Evolutionary conservation across 2,113 vertebrate species (phyloP), one percentile per base, ranked within the genome.

Genomic region (Phalacrocorax carbo): DNA sequence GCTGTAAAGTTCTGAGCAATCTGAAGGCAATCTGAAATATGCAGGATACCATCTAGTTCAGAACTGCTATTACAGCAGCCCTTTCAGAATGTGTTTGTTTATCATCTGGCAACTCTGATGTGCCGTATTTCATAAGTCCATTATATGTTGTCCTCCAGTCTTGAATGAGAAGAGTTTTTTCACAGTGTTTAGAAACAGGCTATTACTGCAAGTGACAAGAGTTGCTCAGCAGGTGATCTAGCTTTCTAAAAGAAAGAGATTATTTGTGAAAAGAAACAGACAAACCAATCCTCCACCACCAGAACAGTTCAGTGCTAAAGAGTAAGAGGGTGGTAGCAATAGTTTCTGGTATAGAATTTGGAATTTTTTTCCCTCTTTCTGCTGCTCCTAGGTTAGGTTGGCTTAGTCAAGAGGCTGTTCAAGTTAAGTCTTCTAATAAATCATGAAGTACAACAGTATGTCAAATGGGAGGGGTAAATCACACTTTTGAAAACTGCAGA

Each of bases 61-160:
- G 38, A 77, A 61, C 5, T 81, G 14, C 23, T 75, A 1, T 49
- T 65, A 5, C 36, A 51, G n/a, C 10, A 32, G 55, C 7, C 8
- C 9, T 89, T 72, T 71, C 55, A 42, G n/a, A 81, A 51, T 82
- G 55, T n/a, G 18, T 84, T 22, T 60, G 2, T 65, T 70, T 62
- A 29, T 83, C 3, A 10, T 84, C 22, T 65, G 25, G 4, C 40
- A 87, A 5, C 49, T 89, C 78, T 22, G 10, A 20, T 32, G 8
- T 0, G 0, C 27, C 26, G 0, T 66, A n/a, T 84, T 84, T 82
- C 61, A 38, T 8, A 78, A 34, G 4, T 77, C 46, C 6, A 0
- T 60, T 72, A 6, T 30, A n/a, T 46, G 20, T 27, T 68, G 19
- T 36, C 16, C 17, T 76, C 13, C 14, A 27, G 22, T 85, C 26